Base-by-base conservation (phyloP, 2,113 vertebrate genomes). In the Tenebrosternarchus preto region DNA sequence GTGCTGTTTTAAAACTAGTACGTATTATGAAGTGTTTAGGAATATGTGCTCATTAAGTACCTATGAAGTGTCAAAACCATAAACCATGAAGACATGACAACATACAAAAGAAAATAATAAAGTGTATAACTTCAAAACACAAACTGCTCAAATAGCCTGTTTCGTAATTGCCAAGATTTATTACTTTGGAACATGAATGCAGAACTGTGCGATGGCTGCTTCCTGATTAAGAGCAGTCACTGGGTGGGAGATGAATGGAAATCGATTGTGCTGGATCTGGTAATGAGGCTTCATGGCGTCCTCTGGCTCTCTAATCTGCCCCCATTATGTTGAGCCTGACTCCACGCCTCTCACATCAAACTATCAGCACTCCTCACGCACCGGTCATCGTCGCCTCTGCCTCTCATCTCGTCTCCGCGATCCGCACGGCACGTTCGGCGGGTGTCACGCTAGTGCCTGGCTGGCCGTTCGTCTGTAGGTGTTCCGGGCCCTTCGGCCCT, bases 271-370 rank as follows among this genome's bases (percentile, higher is more conserved):
- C 29, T 57, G 19, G 46, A 36, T 66, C 43, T 80, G 64, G 22
- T 83, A 63, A n/a, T n/a, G n/a, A n/a, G n/a, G n/a, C n/a, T n/a
- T n/a, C n/a, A 75, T 71, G 59, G 70, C 16, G 19, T 50, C 24
- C 8, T 25, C 6, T 5, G 53, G 19, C 33, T 29, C 56, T 25
- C 33, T 60, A 27, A 66, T 78, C 76, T 59, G 56, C 64, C 70
- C 61, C 50, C 80, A 57, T 78, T 73, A 75, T 76, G 46, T 73
- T 33, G 19, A 43, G 36, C 22, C 9, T 19, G 46, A 8, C 33
- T 39, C 31, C 12, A 64, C 22, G 9, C 50, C 64, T 55, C 24
- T 31, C 55, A 50, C 56, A 15, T 43, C 7, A 29, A 53, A 50
- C 67, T 77, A 24, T 72, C 67, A 25, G 53, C 64, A 70, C 53